Conservation (phyloP, 2,888 invertebrate species). For the Drosophila suboccidentalis region DNA sequence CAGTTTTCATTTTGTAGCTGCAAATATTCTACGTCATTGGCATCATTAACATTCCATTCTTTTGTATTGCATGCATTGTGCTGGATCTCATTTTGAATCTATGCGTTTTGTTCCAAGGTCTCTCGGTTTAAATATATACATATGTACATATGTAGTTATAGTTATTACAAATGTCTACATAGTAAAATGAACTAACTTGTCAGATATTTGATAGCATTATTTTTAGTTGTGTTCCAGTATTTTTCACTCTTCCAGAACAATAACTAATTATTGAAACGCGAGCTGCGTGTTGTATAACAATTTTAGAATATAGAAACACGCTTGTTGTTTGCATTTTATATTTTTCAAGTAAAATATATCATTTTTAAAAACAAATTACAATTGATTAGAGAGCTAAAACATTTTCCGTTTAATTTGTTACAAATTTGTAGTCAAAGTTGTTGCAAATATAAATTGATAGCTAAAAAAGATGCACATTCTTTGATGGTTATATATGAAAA, state of each 20-base stretch:
- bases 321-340: not conserved
- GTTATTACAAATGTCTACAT: slow-evolving; percentile 1
- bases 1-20: slow-evolving; percentile 7
- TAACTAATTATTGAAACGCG: slow-evolving; percentile 8
- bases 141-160: not conserved
- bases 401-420: not conserved
- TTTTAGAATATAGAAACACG: not conserved
- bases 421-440: not conserved
- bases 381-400: not conserved
- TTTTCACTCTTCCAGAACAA: slow-evolving; percentile 42
- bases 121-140: not conserved
- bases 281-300: slow-evolving; percentile 7
- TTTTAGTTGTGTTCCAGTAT: slow-evolving; percentile 1
- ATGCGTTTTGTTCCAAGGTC: slow-evolving; percentile 26
- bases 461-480: not conserved
- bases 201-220: slow-evolving; percentile 23
- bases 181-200: not conserved
- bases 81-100: not conserved
- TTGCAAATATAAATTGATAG: not conserved
- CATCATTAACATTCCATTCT: slow-evolving; percentile 32
- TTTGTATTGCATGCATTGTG: slow-evolving; percentile 2
- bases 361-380: not conserved
- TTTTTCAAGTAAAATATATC: not conserved
- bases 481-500: slow-evolving; percentile 4
- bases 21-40: not conserved